Percentiles rank a stretch among this genome's conserved stretches.
phyloP scores from a whole-genome alignment of 2,113 vertebrate species.

The Philantomba maxwellii region DNA sequence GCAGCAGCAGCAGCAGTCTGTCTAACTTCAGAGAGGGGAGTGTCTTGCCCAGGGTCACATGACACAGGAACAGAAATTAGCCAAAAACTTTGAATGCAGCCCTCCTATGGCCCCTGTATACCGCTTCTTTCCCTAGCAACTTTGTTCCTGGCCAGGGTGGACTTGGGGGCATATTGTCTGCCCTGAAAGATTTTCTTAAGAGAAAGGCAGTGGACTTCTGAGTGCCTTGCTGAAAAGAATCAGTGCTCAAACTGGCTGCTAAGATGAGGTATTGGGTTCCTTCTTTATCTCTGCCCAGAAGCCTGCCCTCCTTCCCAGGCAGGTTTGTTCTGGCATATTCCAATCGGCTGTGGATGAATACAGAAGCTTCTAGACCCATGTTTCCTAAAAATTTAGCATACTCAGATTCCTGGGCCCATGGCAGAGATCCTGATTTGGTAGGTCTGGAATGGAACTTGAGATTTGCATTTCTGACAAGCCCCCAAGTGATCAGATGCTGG shows the following conservation, averaged over 20 bases:
- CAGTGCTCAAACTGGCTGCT: neutral
- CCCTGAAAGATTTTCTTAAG: neutral
- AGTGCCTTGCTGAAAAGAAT: neutral
- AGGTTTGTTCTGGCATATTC: neutral
- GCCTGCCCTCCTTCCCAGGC: neutral
- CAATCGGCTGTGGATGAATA: neutral
- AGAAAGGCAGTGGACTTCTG: neutral
- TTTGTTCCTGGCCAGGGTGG: neutral
- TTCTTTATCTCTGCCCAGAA: neutral
- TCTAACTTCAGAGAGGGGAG: neutral
- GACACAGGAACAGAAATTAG: neutral
- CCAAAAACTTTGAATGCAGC: neutral
- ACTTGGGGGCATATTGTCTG: neutral
- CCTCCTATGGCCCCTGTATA: neutral
- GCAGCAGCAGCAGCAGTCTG: neutral
- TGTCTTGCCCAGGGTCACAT: neutral
- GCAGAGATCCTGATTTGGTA: neutral
- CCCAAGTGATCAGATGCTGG: neutral
- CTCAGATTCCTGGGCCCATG: neutral
- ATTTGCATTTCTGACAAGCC: neutral
- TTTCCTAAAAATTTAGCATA: neutral
- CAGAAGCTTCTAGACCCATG: neutral
- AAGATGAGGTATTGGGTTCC: neutral
- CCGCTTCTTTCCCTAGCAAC: neutral
- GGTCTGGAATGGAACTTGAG: neutral